Base-by-base conservation (phyloP, 2,113 vertebrate genomes). In the Stigmatopora nigra region DNA sequence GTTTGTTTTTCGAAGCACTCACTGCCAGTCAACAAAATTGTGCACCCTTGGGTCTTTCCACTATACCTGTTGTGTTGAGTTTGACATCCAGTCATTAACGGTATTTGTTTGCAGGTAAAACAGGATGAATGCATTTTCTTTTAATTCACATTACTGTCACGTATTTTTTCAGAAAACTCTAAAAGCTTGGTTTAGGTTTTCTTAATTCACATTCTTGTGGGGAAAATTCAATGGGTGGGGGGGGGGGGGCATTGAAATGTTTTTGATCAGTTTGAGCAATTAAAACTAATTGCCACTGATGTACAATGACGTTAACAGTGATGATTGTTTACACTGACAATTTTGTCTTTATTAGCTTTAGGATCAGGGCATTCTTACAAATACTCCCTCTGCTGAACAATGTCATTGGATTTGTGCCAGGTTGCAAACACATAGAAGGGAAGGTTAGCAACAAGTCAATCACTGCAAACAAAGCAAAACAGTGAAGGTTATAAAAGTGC, bases 371-470 rank as follows among this genome's bases (percentile, higher is more conserved):
- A 70, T 51, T 66, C 68, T 63, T 70, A 61, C 68, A 68, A 20
- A 71, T 79, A 71, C 48, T 46, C 65, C 53, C 65, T 71, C 70
- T 66, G 69, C 70, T 68, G 60, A 65, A 62, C 20, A 58, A 84
- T 78, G 78, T 71, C 68, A 82, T 79, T 84, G 83, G 84, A 76
- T 78, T 66, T 63, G 73, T 58, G 60, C 36, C 36, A 41, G 69
- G 70, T 64, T 67, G 71, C 62, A 49, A 68, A 61, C 82, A 69
- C 74, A 56, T n/a, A 71, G 72, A 73, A 77, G 35, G 63, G 71
- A 64, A 75, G 73, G 80, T 84, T 85, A 81, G 84, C 86, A 87
- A 88, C 86, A 84, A 84, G 87, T 86, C 84, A 78, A 82, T 83
- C 86, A 76, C 68, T 31, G 64, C 76, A 61, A 82, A 75, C 79